Percentiles rank a stretch among this genome's conserved stretches.
Conservation (phyloP, 2,797 vertebrate genomes). For the Delichon dasypus region DNA sequence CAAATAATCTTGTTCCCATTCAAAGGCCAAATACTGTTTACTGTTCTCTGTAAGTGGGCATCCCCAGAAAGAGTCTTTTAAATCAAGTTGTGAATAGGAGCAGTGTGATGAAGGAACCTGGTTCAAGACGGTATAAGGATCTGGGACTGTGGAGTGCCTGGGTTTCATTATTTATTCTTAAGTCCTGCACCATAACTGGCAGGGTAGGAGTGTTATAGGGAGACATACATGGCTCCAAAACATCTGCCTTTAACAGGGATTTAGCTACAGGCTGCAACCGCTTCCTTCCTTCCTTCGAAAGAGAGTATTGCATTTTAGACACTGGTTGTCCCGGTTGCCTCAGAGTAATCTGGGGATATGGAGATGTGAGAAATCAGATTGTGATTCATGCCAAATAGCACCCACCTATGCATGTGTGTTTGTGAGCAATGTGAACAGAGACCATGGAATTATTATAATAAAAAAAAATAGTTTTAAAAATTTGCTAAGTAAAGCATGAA, state of each 20-base stretch:
- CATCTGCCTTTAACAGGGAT: neutral
- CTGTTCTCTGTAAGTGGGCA: neutral
- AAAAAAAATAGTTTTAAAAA: too few species aligned
- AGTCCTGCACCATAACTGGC: neutral
- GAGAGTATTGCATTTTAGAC: neutral
- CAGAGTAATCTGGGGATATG: neutral
- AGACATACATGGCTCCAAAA: neutral
- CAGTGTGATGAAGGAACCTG: neutral
- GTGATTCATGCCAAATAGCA: too few species aligned
- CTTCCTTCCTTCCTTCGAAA: neutral
- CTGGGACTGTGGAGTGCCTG: neutral
- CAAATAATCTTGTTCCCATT: neutral
- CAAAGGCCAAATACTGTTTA: neutral
- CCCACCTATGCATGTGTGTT: too few species aligned
- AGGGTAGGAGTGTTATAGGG: neutral
- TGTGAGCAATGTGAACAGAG: too few species aligned
- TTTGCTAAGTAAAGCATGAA: too few species aligned
- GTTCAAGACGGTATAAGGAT: neutral
- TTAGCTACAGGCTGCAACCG: neutral
- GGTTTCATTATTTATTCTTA: neutral
- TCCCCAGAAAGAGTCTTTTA: neutral
- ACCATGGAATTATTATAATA: too few species aligned
- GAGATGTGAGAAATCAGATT: too few species aligned
- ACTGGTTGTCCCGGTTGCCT: neutral
- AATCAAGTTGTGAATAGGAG: neutral